Evolutionary conservation across 2,797 vertebrate species (phyloP).

Genomic region (Alca torda): DNA sequence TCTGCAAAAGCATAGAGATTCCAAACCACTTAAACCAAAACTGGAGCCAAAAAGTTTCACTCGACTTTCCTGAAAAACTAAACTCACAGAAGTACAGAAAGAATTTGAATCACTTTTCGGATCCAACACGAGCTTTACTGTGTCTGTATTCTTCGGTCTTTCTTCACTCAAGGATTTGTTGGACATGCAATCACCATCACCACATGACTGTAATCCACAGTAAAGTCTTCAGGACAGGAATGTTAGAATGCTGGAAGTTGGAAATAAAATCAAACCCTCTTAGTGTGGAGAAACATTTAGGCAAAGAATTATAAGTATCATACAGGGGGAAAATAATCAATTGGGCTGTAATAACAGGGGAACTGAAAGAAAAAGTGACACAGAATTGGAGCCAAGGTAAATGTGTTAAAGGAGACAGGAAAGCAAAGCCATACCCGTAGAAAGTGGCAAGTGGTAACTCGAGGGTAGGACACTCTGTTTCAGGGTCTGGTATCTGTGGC

Average conservation of each 20-base stretch:
- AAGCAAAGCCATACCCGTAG: background rate
- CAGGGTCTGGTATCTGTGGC: background rate
- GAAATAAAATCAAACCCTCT: background rate
- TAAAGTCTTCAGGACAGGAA: background rate
- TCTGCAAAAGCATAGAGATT: background rate
- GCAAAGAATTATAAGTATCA: background rate
- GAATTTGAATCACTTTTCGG: background rate
- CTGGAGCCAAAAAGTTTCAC: background rate
- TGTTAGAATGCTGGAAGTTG: background rate
- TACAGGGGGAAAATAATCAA: background rate
- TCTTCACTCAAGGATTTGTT: background rate
- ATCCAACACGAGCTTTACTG: background rate
- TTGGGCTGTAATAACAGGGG: background rate
- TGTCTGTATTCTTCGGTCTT: background rate
- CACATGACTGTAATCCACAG: rapidly evolving
- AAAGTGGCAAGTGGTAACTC: background rate
- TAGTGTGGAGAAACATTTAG: background rate
- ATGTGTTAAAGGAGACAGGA: background rate
- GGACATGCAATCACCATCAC: background rate
- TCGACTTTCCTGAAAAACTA: background rate
- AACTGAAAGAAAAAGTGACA: background rate
- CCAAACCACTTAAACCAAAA: background rate
- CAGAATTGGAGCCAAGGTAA: background rate
- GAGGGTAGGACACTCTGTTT: background rate
- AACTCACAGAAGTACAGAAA: background rate